Evolutionary conservation across 2,797 vertebrate genomes (phyloP), one percentile per base, ranked within the genome.

Genomic region (Pelodytes ibericus): DNA sequence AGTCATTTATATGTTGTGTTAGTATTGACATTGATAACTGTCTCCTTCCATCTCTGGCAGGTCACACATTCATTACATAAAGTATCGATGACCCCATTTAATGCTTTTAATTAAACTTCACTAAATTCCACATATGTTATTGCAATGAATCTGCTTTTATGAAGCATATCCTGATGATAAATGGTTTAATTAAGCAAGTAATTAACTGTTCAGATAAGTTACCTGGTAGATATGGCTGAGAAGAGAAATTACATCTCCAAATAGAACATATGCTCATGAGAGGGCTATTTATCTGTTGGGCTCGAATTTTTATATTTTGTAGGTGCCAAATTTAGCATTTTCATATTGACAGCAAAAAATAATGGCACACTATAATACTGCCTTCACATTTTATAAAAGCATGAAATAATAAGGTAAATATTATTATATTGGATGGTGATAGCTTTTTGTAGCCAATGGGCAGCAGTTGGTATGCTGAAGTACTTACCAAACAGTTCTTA

Each of bases 91-190:
- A 66, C 62, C 62, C 29, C n/a, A 51, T 67, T 72, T 59, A 51
- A 27, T 29, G 56, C 56, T 29, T 53, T 72, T 72, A 67, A 78
- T 78, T 78, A 78, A 72, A 61, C n/a, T 22, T 67, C 39, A 78
- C 58, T 67, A 78, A 41, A 72, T 72, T 67, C 47, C 56, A 27
- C 75, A 67, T 77, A 77, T 78, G 70, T 67, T 78, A 65, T 72
- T 72, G 30, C 68, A 72, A 71, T 39, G 18, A 72, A 51, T 67
- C 53, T 67, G 44, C 71, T 78, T 77, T 78, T 78, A 78, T 67
- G 69, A 72, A 53, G 63, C 75, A 77, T 53, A 59, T 49, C 39
- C 56, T 36, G 44, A 76, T 76, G 74, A 76, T 63, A 70, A 70
- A 76, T 71, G 30, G 59, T 31, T 72, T 78, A 57, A 78, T 78